A percentile compares a stretch with the other conserved stretches of the same genome.
These are phyloP conservation scores for Rhopalosiphum padi DNA, from an alignment of 1,140 invertebrate genomes.

Conservation along the genomic window DNA sequence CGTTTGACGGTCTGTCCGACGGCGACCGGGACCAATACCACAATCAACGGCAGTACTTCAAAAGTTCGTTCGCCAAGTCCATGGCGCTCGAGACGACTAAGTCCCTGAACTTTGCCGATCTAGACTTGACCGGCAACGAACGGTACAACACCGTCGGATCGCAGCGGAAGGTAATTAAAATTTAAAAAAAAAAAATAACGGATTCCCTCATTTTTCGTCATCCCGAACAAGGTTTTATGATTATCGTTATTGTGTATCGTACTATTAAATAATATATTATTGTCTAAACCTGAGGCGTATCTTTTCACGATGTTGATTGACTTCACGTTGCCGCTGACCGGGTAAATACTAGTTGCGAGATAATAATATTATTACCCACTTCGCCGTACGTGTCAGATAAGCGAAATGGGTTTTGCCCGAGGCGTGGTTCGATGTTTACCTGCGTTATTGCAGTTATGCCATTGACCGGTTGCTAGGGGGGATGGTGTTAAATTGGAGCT, in stretches of 20 bases:
- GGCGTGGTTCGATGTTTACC: neutral
- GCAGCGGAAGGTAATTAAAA: neutral
- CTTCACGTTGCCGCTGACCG: neutral
- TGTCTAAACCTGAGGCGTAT: neutral
- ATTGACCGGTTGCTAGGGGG: neutral
- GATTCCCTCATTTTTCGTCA: neutral
- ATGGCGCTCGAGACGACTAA: constrained; percentile 50
- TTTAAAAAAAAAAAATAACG: neutral
- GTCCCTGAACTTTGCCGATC: constrained; percentile 30
- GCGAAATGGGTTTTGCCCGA: neutral
- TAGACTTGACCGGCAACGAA: neutral
- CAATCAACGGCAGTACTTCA: neutral
- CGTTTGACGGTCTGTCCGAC: constrained; percentile 37
- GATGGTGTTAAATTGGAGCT: neutral
- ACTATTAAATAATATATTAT: neutral
- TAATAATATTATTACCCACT: neutral
- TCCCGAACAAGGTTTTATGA: neutral
- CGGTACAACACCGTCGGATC: constrained; percentile 40
- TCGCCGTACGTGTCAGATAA: neutral
- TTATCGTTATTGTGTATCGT: neutral
- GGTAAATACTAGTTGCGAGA: neutral
- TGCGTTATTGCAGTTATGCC: no score
- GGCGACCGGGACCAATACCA: neutral
- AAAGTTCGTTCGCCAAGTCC: constrained; percentile 52
- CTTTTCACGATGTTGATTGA: constrained; percentile 1